These are phyloP conservation scores for Myxocyprinus asiaticus DNA, from an alignment of 2,113 vertebrate genomes.

Conservation along the genomic window DNA sequence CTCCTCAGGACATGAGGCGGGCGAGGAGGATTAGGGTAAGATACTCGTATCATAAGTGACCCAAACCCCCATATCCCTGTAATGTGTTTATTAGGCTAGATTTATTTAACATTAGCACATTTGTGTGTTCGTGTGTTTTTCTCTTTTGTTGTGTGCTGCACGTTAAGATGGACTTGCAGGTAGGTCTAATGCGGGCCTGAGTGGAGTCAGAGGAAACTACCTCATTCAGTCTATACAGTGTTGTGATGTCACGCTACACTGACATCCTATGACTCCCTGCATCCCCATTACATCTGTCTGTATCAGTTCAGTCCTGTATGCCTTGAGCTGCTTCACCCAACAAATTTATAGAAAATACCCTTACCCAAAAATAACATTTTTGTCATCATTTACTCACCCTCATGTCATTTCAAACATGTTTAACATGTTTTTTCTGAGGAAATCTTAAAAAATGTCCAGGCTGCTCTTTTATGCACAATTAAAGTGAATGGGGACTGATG, in stretches of 20 bases:
- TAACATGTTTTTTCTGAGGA: not conserved
- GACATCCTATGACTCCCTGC: slow-evolving; percentile 18
- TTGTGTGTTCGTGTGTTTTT: slow-evolving; percentile 62
- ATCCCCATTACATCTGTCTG: slow-evolving; percentile 42
- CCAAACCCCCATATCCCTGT: not conserved
- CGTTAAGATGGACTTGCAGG: slow-evolving; percentile 93
- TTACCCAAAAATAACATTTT: not conserved
- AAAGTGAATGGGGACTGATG: too few relatives aligned
- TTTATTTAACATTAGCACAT: slow-evolving; percentile 53
- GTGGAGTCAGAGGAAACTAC: slow-evolving; percentile 5
- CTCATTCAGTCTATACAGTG: not conserved
- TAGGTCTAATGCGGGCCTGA: slow-evolving; percentile 73
- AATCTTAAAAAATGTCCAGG: too few relatives aligned
- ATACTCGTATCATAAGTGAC: not conserved
- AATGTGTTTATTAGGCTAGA: slow-evolving; percentile 8
- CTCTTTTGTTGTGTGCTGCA: slow-evolving; percentile 67
- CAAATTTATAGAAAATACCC: not conserved
- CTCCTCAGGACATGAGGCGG: slow-evolving; percentile 88
- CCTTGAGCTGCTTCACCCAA: slow-evolving; percentile 15
- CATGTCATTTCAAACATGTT: not conserved
- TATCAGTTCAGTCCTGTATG: slow-evolving; percentile 29
- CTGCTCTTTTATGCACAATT: too few relatives aligned
- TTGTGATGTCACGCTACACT: not conserved
- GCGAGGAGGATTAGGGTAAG: slow-evolving; percentile 93
- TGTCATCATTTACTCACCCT: not conserved